Percentiles rank a stretch among this genome's conserved stretches.
Evolutionary conservation across 2,888 invertebrate genomes (phyloP).

Genomic region (Lasioglossum marginatum): DNA sequence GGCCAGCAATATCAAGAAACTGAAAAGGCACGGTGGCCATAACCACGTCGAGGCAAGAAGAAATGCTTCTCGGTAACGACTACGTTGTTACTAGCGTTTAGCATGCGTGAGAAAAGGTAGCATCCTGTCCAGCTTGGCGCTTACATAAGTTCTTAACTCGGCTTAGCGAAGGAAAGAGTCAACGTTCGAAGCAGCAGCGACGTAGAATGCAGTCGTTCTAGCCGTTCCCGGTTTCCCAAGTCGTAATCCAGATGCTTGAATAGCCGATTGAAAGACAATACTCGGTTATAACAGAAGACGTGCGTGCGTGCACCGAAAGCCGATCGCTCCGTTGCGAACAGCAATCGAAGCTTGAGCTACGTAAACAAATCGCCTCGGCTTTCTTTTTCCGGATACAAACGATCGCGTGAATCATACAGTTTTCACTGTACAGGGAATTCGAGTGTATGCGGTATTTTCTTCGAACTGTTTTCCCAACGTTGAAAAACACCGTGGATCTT

Average conservation of each 20-base stretch:
- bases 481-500: not conserved
- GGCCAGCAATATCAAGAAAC: not conserved
- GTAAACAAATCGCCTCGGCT: not conserved
- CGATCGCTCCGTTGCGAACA: not conserved
- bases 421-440: not conserved
- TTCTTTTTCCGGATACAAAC: conserved; percentile 8
- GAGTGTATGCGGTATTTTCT: not conserved
- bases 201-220: not conserved
- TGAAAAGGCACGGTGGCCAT: not conserved
- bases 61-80: not conserved
- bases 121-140: not conserved
- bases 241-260: conserved; percentile 5
- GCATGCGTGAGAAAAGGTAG: not conserved
- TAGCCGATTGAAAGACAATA: not conserved
- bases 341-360: not conserved
- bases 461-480: not conserved
- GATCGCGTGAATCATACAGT: not conserved
- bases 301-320: conserved; percentile 4
- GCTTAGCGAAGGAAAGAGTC: conserved; percentile 6
- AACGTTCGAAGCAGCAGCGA: not conserved
- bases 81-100: not conserved
- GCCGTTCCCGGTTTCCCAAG: not conserved
- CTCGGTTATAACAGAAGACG: not conserved
- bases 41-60: not conserved
- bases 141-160: conserved; percentile 3